Conservation (phyloP, 2,797 vertebrate genomes). For the Oryzias sinensis region DNA sequence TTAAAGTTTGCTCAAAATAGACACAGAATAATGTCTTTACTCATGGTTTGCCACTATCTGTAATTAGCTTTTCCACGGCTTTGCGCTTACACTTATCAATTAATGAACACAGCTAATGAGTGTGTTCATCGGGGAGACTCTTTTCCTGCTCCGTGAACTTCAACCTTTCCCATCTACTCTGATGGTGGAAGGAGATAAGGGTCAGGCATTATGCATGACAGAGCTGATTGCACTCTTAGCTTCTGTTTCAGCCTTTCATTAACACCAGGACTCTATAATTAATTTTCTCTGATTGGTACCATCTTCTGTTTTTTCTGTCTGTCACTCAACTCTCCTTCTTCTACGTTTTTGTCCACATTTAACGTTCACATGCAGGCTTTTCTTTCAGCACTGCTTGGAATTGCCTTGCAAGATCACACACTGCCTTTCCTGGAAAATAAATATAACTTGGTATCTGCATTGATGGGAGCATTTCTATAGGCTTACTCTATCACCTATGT, state of each 20-base stretch:
- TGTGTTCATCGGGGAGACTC: slow-evolving; percentile 58
- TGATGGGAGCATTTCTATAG: background rate
- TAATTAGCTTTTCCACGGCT: slow-evolving; percentile 63
- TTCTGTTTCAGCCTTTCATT: slow-evolving; percentile 70
- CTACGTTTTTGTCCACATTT: slow-evolving; percentile 18
- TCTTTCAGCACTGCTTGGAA: slow-evolving; percentile 4
- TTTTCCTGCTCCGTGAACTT: slow-evolving; percentile 63
- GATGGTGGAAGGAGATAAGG: slow-evolving; percentile 42
- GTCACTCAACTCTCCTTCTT: slow-evolving; percentile 5
- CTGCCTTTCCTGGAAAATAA: background rate
- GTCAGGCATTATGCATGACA: slow-evolving; percentile 47
- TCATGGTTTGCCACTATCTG: slow-evolving; percentile 39
- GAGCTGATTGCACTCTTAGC: slow-evolving; percentile 70
- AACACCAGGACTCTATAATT: slow-evolving; percentile 70
- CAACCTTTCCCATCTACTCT: slow-evolving; percentile 59
- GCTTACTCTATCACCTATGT: background rate
- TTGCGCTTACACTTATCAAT: slow-evolving; percentile 61
- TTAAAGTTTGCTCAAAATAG: slow-evolving; percentile 35
- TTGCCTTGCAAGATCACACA: background rate
- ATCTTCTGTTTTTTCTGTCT: slow-evolving; percentile 49
- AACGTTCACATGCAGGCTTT: background rate
- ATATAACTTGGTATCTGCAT: no score
- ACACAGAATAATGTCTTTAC: slow-evolving; percentile 16
- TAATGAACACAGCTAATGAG: slow-evolving; percentile 68
- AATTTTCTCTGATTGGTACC: slow-evolving; percentile 71